Percentiles rank a stretch among this genome's conserved stretches.
These are phyloP conservation scores for Lutra lutra DNA, from an alignment of 2,797 vertebrate genomes.

Conservation along the genomic window DNA sequence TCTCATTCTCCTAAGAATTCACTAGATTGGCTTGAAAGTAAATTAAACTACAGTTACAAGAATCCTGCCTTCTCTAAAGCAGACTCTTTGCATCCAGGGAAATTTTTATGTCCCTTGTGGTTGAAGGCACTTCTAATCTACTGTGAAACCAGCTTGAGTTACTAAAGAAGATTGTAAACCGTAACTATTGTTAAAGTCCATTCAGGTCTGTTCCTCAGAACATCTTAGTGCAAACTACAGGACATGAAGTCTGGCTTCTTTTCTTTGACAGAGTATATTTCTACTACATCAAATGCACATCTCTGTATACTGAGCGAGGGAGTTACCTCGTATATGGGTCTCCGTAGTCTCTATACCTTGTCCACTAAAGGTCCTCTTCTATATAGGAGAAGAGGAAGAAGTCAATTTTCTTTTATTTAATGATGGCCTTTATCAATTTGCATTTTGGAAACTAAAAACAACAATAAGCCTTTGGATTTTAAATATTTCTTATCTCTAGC, in stretches of 20 bases:
- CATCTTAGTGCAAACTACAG: neutral
- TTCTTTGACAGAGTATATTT: neutral
- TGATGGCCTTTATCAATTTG: neutral
- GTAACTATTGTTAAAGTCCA: neutral
- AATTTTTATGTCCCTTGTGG: neutral
- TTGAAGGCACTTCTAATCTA: conserved; percentile 6
- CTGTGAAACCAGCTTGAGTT: neutral
- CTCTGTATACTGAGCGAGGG: neutral
- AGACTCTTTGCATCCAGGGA: neutral
- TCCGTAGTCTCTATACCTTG: neutral
- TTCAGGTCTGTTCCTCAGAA: neutral
- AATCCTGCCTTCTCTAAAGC: conserved; percentile 1
- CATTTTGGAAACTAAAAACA: conserved; percentile 22
- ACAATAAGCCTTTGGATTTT: neutral
- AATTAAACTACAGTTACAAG: neutral
- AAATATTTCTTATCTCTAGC: neutral
- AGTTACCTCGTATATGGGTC: neutral
- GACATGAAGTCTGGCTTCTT: neutral
- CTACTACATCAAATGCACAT: neutral
- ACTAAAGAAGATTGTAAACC: neutral
- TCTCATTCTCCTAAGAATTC: conserved; percentile 9
- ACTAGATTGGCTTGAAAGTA: neutral
- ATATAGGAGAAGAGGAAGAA: neutral
- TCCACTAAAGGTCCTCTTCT: neutral
- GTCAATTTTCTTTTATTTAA: neutral